phyloP scores from a whole-genome alignment of 1,140 invertebrate species.

The Pemphigus obesinymphae region DNA sequence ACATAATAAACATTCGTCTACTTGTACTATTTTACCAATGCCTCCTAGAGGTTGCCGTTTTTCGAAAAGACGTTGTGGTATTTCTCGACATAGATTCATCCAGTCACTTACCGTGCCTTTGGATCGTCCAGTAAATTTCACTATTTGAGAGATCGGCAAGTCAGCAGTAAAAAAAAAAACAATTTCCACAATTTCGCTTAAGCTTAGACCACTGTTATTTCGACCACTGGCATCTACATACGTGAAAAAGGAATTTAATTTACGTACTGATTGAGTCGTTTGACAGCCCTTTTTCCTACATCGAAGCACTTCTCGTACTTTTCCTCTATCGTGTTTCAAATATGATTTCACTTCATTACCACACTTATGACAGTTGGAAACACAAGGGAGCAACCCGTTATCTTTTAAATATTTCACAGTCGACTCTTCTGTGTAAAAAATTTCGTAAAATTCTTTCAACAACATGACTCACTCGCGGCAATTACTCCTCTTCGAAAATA shows the following conservation, averaged over 20 bases:
- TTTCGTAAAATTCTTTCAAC: neutral
- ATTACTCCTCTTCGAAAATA: too few species aligned
- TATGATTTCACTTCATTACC: neutral
- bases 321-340: neutral
- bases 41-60: neutral
- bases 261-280: neutral
- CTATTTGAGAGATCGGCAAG: neutral
- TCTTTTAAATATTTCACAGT: neutral
- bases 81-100: neutral
- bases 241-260: neutral
- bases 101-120: neutral
- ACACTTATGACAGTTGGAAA: neutral
- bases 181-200: neutral
- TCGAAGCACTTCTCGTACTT: neutral
- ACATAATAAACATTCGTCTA: neutral
- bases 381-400: neutral
- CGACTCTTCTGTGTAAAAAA: too few species aligned
- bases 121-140: neutral
- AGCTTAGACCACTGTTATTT: neutral
- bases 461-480: too few species aligned
- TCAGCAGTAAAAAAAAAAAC: neutral
- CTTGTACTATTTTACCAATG: neutral
- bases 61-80: neutral
- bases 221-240: neutral
- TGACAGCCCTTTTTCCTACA: neutral